Conservation (phyloP, 2,888 invertebrate species). For the Camptogramma bilineatum region DNA sequence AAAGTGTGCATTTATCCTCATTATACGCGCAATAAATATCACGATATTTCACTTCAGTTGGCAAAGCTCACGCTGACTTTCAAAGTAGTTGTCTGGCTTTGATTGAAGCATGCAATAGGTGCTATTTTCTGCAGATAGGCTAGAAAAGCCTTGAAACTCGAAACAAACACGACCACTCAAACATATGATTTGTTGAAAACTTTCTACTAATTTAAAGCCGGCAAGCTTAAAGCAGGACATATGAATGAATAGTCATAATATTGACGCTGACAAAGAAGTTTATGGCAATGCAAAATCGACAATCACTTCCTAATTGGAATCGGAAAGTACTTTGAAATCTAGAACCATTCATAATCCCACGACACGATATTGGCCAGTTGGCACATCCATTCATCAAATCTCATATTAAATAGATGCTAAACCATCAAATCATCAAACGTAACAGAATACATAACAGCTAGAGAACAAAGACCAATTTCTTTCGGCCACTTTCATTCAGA, state of each 20-base stretch:
- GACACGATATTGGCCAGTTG: conserved; percentile 11
- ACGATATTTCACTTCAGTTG: conserved; percentile 31
- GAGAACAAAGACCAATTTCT: conserved; percentile 39
- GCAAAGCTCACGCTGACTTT: conserved; percentile 23
- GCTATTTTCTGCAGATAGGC: conserved; percentile 11
- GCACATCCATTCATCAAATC: conserved; percentile 25
- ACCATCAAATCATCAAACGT: conserved; percentile 35
- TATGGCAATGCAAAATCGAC: conserved; percentile 19
- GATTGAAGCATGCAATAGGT: conserved; percentile 15
- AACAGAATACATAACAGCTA: conserved; percentile 36
- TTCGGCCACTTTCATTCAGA: conserved; percentile 33
- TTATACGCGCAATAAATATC: conserved; percentile 30
- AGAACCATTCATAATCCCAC: conserved; percentile 18
- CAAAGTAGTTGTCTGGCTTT: conserved; percentile 9
- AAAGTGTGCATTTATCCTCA: conserved; percentile 29
- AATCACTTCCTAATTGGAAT: conserved; percentile 20
- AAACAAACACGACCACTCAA: conserved; percentile 9
- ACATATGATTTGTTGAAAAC: conserved; percentile 9
- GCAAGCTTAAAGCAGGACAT: conserved; percentile 12
- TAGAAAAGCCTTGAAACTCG: conserved; percentile 16
- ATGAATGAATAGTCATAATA: conserved; percentile 15
- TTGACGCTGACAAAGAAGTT: conserved; percentile 17
- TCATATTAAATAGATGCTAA: conserved; percentile 17
- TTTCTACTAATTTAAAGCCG: conserved; percentile 16
- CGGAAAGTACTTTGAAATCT: conserved; percentile 11